These are phyloP conservation scores for Hydrolagus affinis DNA, from an alignment of 2,113 vertebrate species.

Conservation along the genomic window DNA sequence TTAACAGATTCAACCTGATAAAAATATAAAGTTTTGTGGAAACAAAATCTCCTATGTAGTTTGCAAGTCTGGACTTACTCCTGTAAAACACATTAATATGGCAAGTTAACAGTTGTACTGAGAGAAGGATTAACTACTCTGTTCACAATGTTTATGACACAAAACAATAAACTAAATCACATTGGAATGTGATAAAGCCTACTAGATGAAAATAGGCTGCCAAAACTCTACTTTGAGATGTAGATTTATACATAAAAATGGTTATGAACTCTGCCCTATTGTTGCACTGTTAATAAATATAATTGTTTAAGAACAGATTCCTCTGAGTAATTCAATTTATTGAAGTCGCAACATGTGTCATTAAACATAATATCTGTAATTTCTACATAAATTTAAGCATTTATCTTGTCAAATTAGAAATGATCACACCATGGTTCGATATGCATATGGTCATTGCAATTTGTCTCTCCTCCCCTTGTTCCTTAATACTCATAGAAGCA, in stretches of 20 bases:
- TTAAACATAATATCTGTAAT: background rate
- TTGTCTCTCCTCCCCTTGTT: background rate
- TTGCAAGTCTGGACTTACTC: background rate
- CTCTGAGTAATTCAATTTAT: slow-evolving; percentile 50
- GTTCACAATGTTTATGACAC: background rate
- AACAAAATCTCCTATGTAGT: background rate
- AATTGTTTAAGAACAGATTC: slow-evolving; percentile 54
- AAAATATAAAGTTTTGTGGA: background rate
- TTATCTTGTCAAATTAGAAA: background rate
- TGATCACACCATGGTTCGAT: background rate
- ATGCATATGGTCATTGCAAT: background rate
- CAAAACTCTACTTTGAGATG: background rate
- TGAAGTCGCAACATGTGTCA: background rate
- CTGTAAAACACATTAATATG: background rate
- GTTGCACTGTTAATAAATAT: no score
- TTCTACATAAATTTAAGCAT: background rate
- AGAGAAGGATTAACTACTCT: background rate
- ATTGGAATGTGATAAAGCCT: background rate
- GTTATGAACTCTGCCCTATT: background rate
- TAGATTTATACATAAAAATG: background rate
- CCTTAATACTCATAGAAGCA: background rate
- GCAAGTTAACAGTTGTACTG: background rate
- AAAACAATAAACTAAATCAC: background rate
- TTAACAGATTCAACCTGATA: no score
- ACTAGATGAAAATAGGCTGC: background rate